A percentile compares a stretch with the other conserved stretches of the same genome.
Conservation (phyloP, 2,113 vertebrate species). For the Leptocoma aspasia region DNA sequence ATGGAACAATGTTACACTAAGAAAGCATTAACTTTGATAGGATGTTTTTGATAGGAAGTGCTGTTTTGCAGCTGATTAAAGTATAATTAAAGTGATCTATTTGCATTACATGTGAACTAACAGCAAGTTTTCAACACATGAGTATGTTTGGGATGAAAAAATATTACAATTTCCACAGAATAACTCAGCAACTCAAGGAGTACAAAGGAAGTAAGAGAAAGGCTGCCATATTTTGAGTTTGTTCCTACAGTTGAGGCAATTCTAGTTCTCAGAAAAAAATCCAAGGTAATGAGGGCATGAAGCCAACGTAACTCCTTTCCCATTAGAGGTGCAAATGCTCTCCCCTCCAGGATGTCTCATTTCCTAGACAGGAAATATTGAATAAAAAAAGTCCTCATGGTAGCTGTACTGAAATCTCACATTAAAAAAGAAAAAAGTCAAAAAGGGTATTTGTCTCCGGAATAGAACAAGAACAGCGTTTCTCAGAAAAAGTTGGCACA, state of each 20-base stretch:
- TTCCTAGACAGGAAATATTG: background rate
- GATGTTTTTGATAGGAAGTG: background rate
- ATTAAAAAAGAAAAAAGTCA: background rate
- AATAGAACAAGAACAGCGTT: background rate
- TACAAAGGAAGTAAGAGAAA: background rate
- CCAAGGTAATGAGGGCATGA: background rate
- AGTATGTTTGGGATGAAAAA: background rate
- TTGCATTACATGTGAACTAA: background rate
- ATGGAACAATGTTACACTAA: accelerated
- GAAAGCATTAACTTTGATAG: background rate
- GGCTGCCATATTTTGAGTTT: background rate
- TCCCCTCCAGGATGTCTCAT: background rate
- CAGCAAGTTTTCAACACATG: background rate
- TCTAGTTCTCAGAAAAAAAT: background rate
- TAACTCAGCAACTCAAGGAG: background rate
- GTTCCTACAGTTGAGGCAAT: background rate
- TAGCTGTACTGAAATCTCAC: background rate
- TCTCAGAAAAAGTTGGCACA: background rate
- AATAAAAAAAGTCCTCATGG: background rate
- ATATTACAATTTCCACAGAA: background rate
- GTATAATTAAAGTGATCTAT: background rate
- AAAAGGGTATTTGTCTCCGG: background rate
- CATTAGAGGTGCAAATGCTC: background rate
- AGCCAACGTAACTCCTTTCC: background rate
- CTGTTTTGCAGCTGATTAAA: background rate